Percentiles rank a stretch among this genome's conserved stretches.
phyloP scores from a whole-genome alignment of 2,797 vertebrate species.

The Streptopelia turtur region DNA sequence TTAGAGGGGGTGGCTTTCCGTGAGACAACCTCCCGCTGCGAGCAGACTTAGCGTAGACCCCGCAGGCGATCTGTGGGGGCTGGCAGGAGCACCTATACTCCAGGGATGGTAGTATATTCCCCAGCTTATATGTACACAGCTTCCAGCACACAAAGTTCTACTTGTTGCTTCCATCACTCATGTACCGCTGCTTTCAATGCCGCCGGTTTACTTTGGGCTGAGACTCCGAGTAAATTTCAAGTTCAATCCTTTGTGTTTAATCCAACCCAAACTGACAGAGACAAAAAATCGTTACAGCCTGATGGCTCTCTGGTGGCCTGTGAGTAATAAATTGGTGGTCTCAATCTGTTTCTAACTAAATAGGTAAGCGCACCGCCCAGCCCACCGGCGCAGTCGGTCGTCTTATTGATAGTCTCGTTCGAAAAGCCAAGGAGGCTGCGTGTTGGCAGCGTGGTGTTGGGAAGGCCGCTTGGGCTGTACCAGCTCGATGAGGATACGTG shows the following conservation, averaged over 20 bases:
- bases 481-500: slow-evolving; percentile 44
- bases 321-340: slow-evolving; percentile 69
- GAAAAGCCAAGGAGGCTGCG: slow-evolving; percentile 16
- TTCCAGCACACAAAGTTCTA: slow-evolving; percentile 62
- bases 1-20: not conserved
- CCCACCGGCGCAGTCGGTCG: slow-evolving; percentile 1
- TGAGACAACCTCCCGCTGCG: not conserved
- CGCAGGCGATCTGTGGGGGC: not conserved
- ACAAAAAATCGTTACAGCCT: slow-evolving; percentile 45
- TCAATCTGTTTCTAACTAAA: not conserved
- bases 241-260: slow-evolving; percentile 76
- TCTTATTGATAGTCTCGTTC: slow-evolving; percentile 32
- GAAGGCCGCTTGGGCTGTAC: slow-evolving; percentile 50
- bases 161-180: slow-evolving; percentile 50
- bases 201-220: slow-evolving; percentile 68
- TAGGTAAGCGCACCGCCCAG: slow-evolving; percentile 13
- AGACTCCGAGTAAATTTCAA: slow-evolving; percentile 69
- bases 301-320: slow-evolving; percentile 63
- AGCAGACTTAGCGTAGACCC: not conserved
- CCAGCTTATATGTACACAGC: slow-evolving; percentile 10
- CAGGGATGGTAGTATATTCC: slow-evolving; percentile 27
- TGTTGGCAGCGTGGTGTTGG: slow-evolving; percentile 32
- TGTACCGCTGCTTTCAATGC: slow-evolving; percentile 47
- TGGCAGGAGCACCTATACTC: slow-evolving; percentile 55
- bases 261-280: slow-evolving; percentile 72